Evolutionary conservation across 2,888 invertebrate species (phyloP), one percentile per base, ranked within the genome.

Genomic region (Metellina segmentata): DNA sequence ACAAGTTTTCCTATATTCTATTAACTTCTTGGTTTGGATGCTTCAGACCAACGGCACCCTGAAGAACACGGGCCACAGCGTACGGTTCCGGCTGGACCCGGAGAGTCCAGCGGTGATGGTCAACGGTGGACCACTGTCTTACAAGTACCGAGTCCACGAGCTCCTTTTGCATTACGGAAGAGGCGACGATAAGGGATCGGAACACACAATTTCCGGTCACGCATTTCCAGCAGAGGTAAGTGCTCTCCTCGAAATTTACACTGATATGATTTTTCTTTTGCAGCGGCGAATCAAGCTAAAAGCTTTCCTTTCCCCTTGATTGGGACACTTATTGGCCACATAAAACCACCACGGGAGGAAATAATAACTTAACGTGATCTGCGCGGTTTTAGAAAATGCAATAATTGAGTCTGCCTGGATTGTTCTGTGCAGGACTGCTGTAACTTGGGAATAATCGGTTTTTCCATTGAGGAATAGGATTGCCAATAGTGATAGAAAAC

Each of bases 181-280:
- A 91, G 97, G 97, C 93, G 98, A 99, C 95, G 97, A 97, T 94
- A 97, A 97, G 94, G 99, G 99, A 49, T 99, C 99, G 16, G 99
- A 99, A 95, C 99, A 99, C 95, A 98, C 98, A 91, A 98, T 99
- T 94, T 98, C 98, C 94, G 98, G 98, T 93, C 97, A 98, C 94
- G 97, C 98, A 90, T 99, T 99, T 95, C 99, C 99, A 9, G 99
- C 99, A 86, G 99, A 99, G 97, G 99, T 99, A 95, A 89, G 91
- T 82, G 81, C 34, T 81, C 49, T 71, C 69, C 75, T 75, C 11
- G 72, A 72, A 72, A 81, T 81, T 77, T 77, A 52, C 19, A 49
- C 9, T 79, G 53, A 69, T 69, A 20, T 20, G 81, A 82, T 82
- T 82, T 71, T 82, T 52, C 49, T 82, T 49, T 82, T 81, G 51